phyloP scores from a whole-genome alignment of 2,888 invertebrate species.

The Clitarchus hookeri region DNA sequence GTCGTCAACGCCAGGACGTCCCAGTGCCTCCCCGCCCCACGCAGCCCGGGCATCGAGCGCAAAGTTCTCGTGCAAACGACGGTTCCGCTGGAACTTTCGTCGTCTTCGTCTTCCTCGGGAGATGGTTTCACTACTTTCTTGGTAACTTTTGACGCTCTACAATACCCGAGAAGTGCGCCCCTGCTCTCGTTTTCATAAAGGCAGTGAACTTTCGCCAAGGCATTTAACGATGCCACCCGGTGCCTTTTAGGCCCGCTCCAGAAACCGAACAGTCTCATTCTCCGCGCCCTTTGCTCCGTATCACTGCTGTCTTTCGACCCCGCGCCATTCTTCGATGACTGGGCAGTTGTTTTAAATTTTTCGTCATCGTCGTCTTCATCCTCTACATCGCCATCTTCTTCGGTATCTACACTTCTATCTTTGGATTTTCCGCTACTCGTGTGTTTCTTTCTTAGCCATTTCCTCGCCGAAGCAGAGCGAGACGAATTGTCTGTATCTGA shows the following conservation, averaged over 20 bases:
- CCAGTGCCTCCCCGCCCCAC: constrained; percentile 83
- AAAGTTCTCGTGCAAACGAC: constrained; percentile 60
- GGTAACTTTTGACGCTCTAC: constrained; percentile 44
- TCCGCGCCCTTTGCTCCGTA: constrained; percentile 46
- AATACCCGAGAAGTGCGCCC: constrained; percentile 36
- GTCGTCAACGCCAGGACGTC: constrained; percentile 69
- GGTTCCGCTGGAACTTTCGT: constrained; percentile 21
- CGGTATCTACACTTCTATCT: not conserved
- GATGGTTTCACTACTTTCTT: constrained; percentile 34
- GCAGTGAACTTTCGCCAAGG: constrained; percentile 87
- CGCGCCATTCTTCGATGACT: constrained; percentile 21
- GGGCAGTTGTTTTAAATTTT: not conserved
- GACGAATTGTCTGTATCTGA: constrained; percentile 3
- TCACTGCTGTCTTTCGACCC: constrained; percentile 32
- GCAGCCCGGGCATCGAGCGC: constrained; percentile 73
- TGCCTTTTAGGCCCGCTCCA: constrained; percentile 81
- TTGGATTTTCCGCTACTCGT: not conserved
- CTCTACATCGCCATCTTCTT: not conserved
- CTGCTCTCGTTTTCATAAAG: constrained; percentile 84
- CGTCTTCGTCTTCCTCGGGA: constrained; percentile 30
- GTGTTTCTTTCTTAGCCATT: constrained; percentile 27
- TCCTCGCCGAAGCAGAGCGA: constrained; percentile 3
- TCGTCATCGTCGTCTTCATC: constrained; percentile 17
- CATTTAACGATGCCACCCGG: constrained; percentile 87
- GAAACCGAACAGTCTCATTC: constrained; percentile 68